phyloP scores from a whole-genome alignment of 1,140 invertebrate genomes.

The Helicoverpa armigera region DNA sequence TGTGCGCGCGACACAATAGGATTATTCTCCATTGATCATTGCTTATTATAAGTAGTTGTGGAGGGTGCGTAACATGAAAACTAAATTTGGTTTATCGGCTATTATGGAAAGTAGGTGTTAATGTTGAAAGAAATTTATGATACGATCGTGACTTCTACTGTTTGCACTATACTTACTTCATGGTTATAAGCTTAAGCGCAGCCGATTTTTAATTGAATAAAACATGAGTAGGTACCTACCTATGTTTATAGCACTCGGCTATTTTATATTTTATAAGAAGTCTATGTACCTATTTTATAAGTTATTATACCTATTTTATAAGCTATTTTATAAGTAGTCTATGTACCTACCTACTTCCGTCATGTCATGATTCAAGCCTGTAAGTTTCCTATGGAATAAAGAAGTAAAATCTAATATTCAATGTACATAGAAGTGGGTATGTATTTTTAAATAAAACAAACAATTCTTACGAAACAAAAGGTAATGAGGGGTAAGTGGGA shows the following conservation, averaged over 20 bases:
- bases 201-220: constrained; percentile 21
- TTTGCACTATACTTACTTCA: constrained; percentile 57
- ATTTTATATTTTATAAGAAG: background rate
- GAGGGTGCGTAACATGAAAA: constrained; percentile 86
- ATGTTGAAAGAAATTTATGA: constrained; percentile 84
- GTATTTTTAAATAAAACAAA: constrained; percentile 67
- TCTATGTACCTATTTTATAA: too few relatives aligned
- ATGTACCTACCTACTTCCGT: too few relatives aligned
- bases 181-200: constrained; percentile 24
- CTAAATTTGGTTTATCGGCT: constrained; percentile 87
- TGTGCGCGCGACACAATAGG: constrained; percentile 82
- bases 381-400: too few relatives aligned
- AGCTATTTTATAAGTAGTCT: background rate
- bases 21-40: constrained; percentile 86
- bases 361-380: too few relatives aligned
- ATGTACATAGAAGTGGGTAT: background rate
- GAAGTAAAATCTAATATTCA: too few relatives aligned
- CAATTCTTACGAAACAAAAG: constrained; percentile 82
- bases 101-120: constrained; percentile 86
- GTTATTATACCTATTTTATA: background rate
- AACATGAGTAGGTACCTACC: background rate
- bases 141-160: constrained; percentile 79
- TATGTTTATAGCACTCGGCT: too few relatives aligned
- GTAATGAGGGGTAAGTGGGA: constrained; percentile 76
- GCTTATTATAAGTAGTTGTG: constrained; percentile 84